Evolutionary conservation across 2,888 invertebrate genomes (phyloP).

Genomic region (Lochmaea crataegi): DNA sequence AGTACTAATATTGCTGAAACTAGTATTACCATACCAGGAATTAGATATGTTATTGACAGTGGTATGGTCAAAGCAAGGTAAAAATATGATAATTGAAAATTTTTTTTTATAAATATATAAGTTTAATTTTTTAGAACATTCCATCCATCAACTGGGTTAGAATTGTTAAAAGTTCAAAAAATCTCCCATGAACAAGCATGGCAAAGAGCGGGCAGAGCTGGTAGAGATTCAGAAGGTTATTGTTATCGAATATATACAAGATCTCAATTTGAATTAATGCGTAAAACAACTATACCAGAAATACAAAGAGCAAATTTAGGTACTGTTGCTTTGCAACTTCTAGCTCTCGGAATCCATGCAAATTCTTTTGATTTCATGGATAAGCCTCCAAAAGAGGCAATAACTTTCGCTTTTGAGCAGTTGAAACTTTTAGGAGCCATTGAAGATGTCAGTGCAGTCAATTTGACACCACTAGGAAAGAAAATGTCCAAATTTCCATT

Average conservation of each 20-base stretch:
- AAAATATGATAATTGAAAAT: constrained; percentile 41
- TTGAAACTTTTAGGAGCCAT: constrained; percentile 80
- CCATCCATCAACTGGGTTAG: constrained; percentile 84
- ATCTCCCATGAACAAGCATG: constrained; percentile 93
- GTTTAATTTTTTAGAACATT: constrained; percentile 70
- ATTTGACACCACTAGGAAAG: constrained; percentile 82
- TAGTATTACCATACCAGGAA: constrained; percentile 93
- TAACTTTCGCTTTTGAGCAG: constrained; percentile 73
- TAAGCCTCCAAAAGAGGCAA: constrained; percentile 80
- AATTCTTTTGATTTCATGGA: constrained; percentile 91
- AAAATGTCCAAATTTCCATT: constrained; percentile 93
- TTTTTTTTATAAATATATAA: neutral
- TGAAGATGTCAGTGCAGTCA: constrained; percentile 68
- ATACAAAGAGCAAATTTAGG: constrained; percentile 82
- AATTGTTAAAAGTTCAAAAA: constrained; percentile 81
- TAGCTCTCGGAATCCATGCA: constrained; percentile 71
- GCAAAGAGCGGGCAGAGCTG: constrained; percentile 94
- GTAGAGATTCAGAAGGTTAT: constrained; percentile 84
- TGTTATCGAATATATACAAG: constrained; percentile 91
- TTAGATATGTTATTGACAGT: constrained; percentile 91
- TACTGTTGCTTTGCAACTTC: constrained; percentile 75
- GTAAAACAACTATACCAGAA: constrained; percentile 84
- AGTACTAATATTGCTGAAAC: constrained; percentile 99
- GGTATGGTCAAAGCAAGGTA: constrained; percentile 92
- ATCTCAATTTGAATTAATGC: constrained; percentile 78